Evolutionary conservation across 2,888 invertebrate genomes (phyloP).

Genomic region (Chesias legatella): DNA sequence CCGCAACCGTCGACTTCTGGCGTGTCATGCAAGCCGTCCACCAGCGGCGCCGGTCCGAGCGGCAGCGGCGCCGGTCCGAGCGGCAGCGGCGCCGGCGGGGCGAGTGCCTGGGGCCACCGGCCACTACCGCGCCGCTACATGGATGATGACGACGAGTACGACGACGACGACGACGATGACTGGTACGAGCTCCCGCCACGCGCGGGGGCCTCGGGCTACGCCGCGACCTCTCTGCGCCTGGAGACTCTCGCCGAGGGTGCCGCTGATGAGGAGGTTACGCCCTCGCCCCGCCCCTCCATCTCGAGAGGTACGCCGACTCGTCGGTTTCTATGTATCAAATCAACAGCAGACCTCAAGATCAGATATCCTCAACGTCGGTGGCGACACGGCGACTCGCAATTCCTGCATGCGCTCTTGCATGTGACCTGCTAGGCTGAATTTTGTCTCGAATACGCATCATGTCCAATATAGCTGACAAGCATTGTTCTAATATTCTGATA

Average conservation of each 20-base stretch:
- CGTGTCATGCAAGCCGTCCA: constrained; percentile 12
- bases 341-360: too few relatives aligned
- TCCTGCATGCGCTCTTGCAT: too few relatives aligned
- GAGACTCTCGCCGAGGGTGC: constrained; percentile 62
- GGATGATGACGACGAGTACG: constrained; percentile 20
- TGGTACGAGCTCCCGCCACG: constrained; percentile 9
- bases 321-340: too few relatives aligned
- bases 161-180: constrained; percentile 20
- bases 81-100: constrained; percentile 4
- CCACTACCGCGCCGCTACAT: constrained; percentile 15
- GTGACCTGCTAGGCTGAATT: too few relatives aligned
- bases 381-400: too few relatives aligned
- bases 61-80: not conserved
- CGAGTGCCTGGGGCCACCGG: constrained; percentile 1
- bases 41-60: constrained; percentile 2
- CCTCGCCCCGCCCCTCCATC: constrained; percentile 45
- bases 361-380: too few relatives aligned
- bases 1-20: constrained; percentile 65
- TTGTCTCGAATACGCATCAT: too few relatives aligned
- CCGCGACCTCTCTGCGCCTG: constrained; percentile 41
- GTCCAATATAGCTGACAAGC: too few relatives aligned
- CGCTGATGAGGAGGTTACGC: constrained; percentile 54
- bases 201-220: not conserved
- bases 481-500: too few relatives aligned
- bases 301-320: constrained; percentile 3